These are phyloP conservation scores for Falco biarmicus DNA, from an alignment of 2,797 vertebrate genomes.

Conservation along the genomic window DNA sequence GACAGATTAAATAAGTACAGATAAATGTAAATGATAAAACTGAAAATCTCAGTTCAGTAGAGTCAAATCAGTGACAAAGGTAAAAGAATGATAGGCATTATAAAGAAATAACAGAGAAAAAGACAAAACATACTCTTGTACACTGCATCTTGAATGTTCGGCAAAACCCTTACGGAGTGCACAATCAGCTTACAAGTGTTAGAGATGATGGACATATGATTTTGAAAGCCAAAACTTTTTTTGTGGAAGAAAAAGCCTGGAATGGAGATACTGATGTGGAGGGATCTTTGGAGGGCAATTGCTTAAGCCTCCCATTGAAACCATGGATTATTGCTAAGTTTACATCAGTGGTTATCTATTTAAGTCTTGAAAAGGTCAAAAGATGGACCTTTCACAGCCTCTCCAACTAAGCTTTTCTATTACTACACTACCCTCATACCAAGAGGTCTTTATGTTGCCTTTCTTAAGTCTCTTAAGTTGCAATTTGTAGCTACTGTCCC, in stretches of 20 bases:
- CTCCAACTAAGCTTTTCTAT: not conserved
- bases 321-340: accelerated
- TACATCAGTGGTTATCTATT: not conserved
- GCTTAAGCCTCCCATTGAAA: not conserved
- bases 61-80: not conserved
- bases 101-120: not conserved
- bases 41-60: not conserved
- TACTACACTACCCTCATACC: not conserved
- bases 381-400: not conserved
- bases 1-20: not conserved
- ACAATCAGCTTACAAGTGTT: not conserved
- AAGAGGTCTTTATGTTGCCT: not conserved
- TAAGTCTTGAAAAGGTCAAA: not conserved
- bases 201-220: not conserved
- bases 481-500: not conserved
- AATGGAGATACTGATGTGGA: not conserved
- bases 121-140: not conserved
- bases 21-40: not conserved
- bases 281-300: accelerated
- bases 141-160: not conserved
- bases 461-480: not conserved
- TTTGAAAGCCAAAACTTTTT: not conserved
- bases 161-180: not conserved
- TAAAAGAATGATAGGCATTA: not conserved
- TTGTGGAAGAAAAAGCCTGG: not conserved